phyloP scores from a whole-genome alignment of 1,140 invertebrate genomes.

The Drosophila nikananu region DNA sequence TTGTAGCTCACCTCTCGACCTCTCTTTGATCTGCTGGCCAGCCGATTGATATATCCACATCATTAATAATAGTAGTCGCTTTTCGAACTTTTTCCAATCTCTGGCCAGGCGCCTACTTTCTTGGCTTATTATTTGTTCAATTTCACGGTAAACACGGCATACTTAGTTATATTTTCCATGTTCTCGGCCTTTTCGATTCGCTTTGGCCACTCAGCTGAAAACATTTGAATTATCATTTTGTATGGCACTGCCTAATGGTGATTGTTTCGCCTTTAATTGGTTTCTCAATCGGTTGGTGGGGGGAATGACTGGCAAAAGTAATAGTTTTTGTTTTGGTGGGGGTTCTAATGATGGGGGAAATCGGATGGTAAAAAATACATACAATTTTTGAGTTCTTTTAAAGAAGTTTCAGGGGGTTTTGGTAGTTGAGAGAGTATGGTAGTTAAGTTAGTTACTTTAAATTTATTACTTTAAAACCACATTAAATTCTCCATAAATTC shows the following conservation, averaged over 20 bases:
- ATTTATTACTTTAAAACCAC: too few species aligned
- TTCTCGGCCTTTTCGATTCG: constrained; percentile 60
- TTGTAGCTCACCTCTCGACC: constrained; percentile 11
- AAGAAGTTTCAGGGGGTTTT: neutral
- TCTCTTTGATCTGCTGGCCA: constrained; percentile 46
- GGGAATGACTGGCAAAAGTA: constrained; percentile 50
- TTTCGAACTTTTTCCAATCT: constrained; percentile 45
- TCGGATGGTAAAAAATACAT: neutral
- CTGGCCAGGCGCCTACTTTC: constrained; percentile 70
- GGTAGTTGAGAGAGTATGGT: neutral
- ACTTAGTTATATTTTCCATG: constrained; percentile 46
- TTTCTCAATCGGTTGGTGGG: constrained; percentile 33
- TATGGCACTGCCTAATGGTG: constrained; percentile 73
- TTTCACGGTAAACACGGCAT: constrained; percentile 66
- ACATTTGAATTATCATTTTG: constrained; percentile 71
- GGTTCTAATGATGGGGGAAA: constrained; percentile 18
- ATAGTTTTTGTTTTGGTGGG: constrained; percentile 5
- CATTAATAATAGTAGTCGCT: constrained; percentile 68
- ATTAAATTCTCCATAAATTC: too few species aligned
- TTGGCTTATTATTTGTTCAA: constrained; percentile 77
- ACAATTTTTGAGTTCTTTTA: neutral
- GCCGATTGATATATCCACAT: constrained; percentile 73
- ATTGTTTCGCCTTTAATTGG: constrained; percentile 67
- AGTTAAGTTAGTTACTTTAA: too few species aligned
- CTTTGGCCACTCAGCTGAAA: constrained; percentile 61